Percentiles rank a stretch among this genome's conserved stretches.
Evolutionary conservation across 2,113 vertebrate species (phyloP).

Genomic region (Leucoraja erinaceus): DNA sequence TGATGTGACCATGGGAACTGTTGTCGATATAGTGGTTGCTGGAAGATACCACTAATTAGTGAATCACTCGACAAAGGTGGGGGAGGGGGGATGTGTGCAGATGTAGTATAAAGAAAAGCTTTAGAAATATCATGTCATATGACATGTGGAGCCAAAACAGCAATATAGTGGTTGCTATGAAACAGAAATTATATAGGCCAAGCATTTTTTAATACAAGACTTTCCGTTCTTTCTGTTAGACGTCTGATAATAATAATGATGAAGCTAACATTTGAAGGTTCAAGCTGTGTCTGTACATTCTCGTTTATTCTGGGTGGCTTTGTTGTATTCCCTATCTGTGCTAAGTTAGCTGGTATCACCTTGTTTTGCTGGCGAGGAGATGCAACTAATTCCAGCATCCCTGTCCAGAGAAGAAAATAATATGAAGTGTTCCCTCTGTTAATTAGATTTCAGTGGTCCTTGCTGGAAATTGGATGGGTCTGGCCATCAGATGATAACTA

Average conservation of each 20-base stretch:
- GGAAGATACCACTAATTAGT: constrained; percentile 5
- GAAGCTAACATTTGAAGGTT: neutral
- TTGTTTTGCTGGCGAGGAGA: neutral
- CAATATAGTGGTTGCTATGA: neutral
- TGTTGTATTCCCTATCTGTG: neutral
- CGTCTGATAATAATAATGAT: neutral
- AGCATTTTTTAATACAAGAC: neutral
- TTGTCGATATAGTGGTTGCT: neutral
- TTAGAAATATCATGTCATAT: neutral
- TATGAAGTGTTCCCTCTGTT: neutral
- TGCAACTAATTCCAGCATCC: neutral
- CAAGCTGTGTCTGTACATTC: neutral
- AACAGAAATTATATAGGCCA: neutral
- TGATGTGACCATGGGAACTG: neutral
- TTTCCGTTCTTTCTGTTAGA: neutral
- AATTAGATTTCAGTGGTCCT: neutral
- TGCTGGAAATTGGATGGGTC: neutral
- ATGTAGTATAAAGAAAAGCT: neutral
- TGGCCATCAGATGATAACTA: too few relatives aligned
- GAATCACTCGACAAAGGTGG: neutral
- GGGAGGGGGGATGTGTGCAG: neutral
- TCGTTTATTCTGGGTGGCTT: neutral
- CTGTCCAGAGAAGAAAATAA: neutral
- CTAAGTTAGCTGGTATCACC: neutral
- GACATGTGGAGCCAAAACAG: neutral